phyloP scores from a whole-genome alignment of 2,113 vertebrate species.

The Takifugu flavidus region DNA sequence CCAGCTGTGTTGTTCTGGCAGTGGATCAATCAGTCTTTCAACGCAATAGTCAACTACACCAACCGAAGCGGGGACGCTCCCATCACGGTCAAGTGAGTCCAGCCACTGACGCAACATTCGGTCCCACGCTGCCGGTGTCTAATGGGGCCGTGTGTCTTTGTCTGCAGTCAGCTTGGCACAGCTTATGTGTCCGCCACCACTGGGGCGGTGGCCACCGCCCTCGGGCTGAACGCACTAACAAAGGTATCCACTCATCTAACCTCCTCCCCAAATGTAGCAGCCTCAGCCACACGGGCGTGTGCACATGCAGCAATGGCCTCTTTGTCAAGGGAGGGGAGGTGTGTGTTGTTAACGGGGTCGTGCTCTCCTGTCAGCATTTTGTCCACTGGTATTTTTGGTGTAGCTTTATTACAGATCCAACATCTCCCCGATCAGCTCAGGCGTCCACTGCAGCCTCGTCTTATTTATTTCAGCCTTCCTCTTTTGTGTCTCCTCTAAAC shows the following conservation, averaged over 20 bases:
- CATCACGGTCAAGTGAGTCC: conserved; percentile 84
- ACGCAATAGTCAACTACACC: conserved; percentile 96
- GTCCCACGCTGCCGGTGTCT: not conserved
- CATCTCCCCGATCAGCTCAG: conserved; percentile 1
- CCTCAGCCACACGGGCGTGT: conserved; percentile 16
- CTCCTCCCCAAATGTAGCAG: conserved; percentile 38
- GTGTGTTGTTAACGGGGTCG: conserved; percentile 14
- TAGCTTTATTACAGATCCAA: conserved; percentile 5
- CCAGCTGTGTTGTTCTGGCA: conserved; percentile 97
- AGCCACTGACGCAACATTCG: not conserved
- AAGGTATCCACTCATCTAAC: conserved; percentile 82
- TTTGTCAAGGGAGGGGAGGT: conserved; percentile 6
- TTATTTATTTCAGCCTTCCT: not conserved
- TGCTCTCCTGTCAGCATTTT: conserved; percentile 9
- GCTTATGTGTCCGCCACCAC: conserved; percentile 97
- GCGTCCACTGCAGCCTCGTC: not conserved
- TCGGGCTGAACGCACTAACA: conserved; percentile 93
- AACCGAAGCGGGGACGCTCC: conserved; percentile 95
- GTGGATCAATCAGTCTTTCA: conserved; percentile 99
- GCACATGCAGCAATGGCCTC: conserved; percentile 11
- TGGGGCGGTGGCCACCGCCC: conserved; percentile 90
- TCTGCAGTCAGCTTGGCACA: conserved; percentile 89
- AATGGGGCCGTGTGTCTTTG: conserved; percentile 46
- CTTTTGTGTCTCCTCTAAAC: conserved; percentile 10
- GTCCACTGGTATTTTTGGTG: not conserved